phyloP scores from a whole-genome alignment of 2,113 vertebrate genomes.

The Rynchops niger region DNA sequence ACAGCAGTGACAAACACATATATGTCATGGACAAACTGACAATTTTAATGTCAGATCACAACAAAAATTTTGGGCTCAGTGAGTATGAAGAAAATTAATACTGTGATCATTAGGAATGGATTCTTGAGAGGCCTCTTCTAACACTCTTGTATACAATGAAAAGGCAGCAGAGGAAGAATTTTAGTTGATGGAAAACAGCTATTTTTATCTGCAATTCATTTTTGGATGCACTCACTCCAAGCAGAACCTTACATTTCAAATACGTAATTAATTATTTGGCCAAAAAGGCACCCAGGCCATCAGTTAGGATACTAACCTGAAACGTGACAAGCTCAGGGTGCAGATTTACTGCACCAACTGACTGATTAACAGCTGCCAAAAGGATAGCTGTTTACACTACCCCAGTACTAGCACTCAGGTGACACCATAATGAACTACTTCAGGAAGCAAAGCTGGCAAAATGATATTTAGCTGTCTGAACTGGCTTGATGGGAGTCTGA shows the following conservation, averaged over 20 bases:
- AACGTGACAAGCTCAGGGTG: background rate
- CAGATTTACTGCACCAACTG: background rate
- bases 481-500: background rate
- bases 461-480: background rate
- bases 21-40: background rate
- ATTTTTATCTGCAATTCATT: background rate
- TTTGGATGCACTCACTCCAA: background rate
- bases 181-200: background rate
- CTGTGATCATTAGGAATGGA: background rate
- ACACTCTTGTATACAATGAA: background rate
- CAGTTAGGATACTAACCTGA: background rate
- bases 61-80: background rate
- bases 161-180: background rate
- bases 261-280: background rate
- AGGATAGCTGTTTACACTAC: background rate
- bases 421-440: background rate
- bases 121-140: background rate
- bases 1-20: background rate
- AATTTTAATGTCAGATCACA: background rate
- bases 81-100: background rate
- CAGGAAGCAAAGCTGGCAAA: background rate
- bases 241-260: background rate
- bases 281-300: background rate
- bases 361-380: background rate
- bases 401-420: background rate